These are phyloP conservation scores for Carcinoscorpius rotundicauda DNA, from an alignment of 1,140 invertebrate species.

Conservation along the genomic window DNA sequence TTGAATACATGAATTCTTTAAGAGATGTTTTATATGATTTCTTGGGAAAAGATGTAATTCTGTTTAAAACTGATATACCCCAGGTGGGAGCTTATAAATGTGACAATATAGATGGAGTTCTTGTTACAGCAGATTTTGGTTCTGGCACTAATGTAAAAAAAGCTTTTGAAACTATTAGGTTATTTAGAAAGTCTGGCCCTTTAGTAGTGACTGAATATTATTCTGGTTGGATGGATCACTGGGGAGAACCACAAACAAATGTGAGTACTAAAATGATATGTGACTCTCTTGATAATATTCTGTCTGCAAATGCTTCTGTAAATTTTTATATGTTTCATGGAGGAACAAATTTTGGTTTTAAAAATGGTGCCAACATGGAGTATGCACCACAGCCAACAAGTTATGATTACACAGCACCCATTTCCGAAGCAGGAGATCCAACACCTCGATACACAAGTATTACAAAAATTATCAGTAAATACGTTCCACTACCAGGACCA, in stretches of 20 bases:
- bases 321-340: constrained; percentile 25
- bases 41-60: constrained; percentile 20
- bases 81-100: constrained; percentile 31
- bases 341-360: constrained; percentile 19
- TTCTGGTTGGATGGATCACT: constrained; percentile 31
- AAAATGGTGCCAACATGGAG: constrained; percentile 12
- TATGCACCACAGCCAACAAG: constrained; percentile 30
- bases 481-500: constrained; percentile 8
- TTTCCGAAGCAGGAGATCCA: constrained; percentile 38
- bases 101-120: constrained; percentile 47
- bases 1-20: constrained; percentile 16
- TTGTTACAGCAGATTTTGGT: constrained; percentile 64
- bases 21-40: constrained; percentile 13
- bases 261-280: constrained; percentile 13
- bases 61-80: constrained; percentile 22
- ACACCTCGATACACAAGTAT: constrained; percentile 37
- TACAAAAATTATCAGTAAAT: constrained; percentile 34
- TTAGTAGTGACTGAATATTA: constrained; percentile 33
- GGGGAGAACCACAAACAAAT: constrained; percentile 26
- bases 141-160: constrained; percentile 10
- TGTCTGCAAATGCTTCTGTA: constrained; percentile 28
- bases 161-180: constrained; percentile 24
- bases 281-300: constrained; percentile 24
- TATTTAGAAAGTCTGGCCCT: constrained; percentile 27
- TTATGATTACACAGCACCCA: constrained; percentile 41